Evolutionary conservation across 2,888 invertebrate species (phyloP).

Genomic region (Platycnemis pennipes): DNA sequence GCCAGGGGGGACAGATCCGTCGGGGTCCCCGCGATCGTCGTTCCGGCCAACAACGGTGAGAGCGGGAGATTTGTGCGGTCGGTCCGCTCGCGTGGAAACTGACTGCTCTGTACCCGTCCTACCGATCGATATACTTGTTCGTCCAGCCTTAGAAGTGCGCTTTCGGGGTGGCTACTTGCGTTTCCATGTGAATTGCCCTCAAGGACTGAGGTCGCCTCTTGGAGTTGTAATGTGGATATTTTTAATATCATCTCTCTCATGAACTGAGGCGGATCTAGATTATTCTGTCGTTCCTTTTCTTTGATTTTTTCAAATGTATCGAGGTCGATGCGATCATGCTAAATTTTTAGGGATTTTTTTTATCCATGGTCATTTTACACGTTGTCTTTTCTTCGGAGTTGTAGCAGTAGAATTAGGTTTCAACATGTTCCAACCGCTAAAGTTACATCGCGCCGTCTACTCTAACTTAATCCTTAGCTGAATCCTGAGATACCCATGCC

Average conservation of each 20-base stretch:
- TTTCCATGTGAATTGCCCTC: background rate
- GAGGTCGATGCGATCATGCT: background rate
- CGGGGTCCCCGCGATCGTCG: constrained; percentile 52
- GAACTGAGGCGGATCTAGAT: background rate
- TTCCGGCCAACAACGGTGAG: constrained; percentile 58
- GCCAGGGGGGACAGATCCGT: constrained; percentile 46
- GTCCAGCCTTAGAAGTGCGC: constrained; percentile 26
- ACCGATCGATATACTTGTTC: background rate
- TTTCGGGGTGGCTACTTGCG: background rate
- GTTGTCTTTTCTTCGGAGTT: too few relatives aligned
- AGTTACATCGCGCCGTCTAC: too few relatives aligned
- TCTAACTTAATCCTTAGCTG: too few relatives aligned
- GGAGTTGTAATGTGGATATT: background rate
- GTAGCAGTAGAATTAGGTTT: too few relatives aligned
- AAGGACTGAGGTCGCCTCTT: background rate
- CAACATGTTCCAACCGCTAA: too few relatives aligned
- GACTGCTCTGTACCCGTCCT: background rate
- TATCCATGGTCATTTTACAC: too few relatives aligned
- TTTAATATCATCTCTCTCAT: background rate
- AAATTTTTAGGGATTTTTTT: background rate
- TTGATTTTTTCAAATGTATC: background rate
- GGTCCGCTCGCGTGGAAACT: background rate
- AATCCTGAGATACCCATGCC: too few relatives aligned
- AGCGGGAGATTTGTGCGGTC: background rate
- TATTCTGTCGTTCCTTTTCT: background rate